Percentiles rank a stretch among this genome's conserved stretches.
These are phyloP conservation scores for Nerophis lumbriciformis DNA, from an alignment of 2,113 vertebrate genomes.

Conservation along the genomic window DNA sequence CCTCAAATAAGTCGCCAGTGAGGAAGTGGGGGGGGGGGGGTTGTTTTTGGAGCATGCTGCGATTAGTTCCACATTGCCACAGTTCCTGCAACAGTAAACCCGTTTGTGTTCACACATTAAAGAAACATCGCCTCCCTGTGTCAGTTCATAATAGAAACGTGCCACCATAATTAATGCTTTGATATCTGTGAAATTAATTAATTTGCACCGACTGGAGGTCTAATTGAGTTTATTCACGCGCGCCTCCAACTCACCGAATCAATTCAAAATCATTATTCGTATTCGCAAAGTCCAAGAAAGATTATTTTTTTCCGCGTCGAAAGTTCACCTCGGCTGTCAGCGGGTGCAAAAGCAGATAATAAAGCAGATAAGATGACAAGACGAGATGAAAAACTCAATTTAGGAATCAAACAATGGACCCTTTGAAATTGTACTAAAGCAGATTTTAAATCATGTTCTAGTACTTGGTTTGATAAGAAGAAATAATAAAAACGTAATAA, in stretches of 20 bases:
- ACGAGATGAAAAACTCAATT: conserved; percentile 14
- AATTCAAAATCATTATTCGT: conserved; percentile 17
- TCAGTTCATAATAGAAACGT: background rate
- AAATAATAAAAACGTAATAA: too few species aligned
- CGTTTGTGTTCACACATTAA: conserved; percentile 1
- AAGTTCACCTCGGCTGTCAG: conserved; percentile 9
- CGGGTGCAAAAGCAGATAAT: background rate
- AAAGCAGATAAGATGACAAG: conserved; percentile 6
- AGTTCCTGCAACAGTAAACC: background rate
- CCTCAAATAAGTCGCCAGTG: background rate
- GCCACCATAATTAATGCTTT: too few species aligned
- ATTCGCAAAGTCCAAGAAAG: background rate
- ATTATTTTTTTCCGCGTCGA: background rate
- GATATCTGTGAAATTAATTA: background rate
- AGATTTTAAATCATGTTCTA: background rate
- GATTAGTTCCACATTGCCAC: conserved; percentile 1
- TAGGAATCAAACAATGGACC: conserved; percentile 16
- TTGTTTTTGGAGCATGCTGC: conserved; percentile 2
- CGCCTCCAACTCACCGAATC: conserved; percentile 9
- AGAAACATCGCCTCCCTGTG: background rate
- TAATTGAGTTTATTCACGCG: background rate
- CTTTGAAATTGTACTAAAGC: conserved; percentile 3
- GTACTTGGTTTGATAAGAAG: too few species aligned
- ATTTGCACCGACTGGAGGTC: background rate
- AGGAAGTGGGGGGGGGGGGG: background rate